These are phyloP conservation scores for Exaiptasia diaphana DNA, from an alignment of 64 coral and sea anemone species.

Conservation along the genomic window DNA sequence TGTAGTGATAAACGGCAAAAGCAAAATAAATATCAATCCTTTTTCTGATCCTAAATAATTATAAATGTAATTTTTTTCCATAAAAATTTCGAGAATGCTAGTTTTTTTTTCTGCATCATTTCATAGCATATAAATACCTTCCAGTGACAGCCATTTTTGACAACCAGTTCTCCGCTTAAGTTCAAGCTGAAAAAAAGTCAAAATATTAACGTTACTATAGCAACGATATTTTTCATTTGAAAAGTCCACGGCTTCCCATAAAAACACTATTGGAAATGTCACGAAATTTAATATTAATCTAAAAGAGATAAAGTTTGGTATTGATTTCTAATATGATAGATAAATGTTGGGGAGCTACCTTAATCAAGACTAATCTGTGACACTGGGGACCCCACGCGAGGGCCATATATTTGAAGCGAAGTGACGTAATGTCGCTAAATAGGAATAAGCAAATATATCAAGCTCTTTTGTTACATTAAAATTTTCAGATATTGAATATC, in stretches of 20 bases:
- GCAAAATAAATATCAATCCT: neutral
- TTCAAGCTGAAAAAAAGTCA: neutral
- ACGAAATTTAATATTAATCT: neutral
- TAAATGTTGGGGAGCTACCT: neutral
- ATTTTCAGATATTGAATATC: too few relatives aligned
- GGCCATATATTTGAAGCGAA: neutral
- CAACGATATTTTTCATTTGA: neutral
- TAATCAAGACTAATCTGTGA: neutral
- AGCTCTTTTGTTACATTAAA: too few relatives aligned
- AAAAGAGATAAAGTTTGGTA: neutral
- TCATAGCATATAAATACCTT: neutral
- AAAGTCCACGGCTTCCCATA: neutral
- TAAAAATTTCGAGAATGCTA: too few relatives aligned
- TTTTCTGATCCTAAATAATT: neutral
- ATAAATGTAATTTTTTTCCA: too few relatives aligned
- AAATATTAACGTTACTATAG: neutral
- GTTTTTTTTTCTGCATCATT: neutral
- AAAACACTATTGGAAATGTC: neutral
- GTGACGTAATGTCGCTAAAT: too few relatives aligned
- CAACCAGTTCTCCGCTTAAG: neutral
- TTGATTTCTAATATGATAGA: neutral
- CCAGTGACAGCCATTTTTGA: neutral
- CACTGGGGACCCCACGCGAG: neutral
- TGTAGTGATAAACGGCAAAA: conserved; percentile 8
- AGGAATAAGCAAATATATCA: too few relatives aligned